phyloP scores from a whole-genome alignment of 2,888 invertebrate genomes.

The Margaritifera margaritifera region DNA sequence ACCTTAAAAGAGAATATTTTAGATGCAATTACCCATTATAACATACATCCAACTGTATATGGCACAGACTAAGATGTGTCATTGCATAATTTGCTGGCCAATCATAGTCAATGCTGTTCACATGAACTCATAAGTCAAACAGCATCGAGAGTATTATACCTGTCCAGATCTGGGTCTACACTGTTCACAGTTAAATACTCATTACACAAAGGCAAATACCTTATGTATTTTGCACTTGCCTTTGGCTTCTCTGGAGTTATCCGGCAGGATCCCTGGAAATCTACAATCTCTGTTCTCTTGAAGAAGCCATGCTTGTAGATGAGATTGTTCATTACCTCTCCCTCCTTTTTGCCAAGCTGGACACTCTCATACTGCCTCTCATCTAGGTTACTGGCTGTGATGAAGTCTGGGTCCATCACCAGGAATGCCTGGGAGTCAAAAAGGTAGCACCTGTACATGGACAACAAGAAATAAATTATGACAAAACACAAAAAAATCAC shows the following conservation, averaged over 20 bases:
- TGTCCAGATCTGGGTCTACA: too few species aligned
- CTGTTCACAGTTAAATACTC: not conserved
- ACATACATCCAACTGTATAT: too few species aligned
- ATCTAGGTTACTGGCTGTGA: constrained; percentile 69
- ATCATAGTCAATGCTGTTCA: too few species aligned
- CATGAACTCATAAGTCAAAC: too few species aligned
- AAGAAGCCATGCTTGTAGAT: constrained; percentile 72
- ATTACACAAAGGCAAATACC: not conserved
- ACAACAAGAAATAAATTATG: not conserved
- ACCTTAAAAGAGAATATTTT: too few species aligned
- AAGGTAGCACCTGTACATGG: constrained; percentile 69
- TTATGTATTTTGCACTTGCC: constrained; percentile 40
- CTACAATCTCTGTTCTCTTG: constrained; percentile 68
- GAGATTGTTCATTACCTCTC: constrained; percentile 74
- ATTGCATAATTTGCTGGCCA: too few species aligned
- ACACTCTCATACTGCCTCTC: constrained; percentile 71
- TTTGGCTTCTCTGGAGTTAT: constrained; percentile 71
- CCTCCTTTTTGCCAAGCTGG: constrained; percentile 73
- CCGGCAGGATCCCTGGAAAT: constrained; percentile 73
- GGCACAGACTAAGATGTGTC: too few species aligned
- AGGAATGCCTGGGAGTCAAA: constrained; percentile 72
- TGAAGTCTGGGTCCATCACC: constrained; percentile 73
- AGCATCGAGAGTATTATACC: too few species aligned
- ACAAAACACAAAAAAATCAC: too few species aligned
- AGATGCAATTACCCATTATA: too few species aligned